phyloP scores from a whole-genome alignment of 1,140 invertebrate genomes.

The Drosophila ironensis region DNA sequence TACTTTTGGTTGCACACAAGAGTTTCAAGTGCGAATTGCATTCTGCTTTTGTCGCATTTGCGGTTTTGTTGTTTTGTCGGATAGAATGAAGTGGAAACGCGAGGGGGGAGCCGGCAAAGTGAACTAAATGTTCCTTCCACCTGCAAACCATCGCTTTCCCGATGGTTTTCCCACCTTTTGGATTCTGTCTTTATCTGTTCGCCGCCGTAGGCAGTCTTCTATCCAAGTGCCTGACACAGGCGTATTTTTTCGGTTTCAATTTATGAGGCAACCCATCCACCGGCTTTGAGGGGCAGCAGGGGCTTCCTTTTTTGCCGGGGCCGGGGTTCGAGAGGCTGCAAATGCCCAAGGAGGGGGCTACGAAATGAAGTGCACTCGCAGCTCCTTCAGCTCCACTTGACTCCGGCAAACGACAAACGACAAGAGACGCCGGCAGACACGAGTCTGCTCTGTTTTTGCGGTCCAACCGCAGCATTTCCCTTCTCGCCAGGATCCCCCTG shows the following conservation, averaged over 20 bases:
- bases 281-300: neutral
- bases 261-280: conserved; percentile 60
- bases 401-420: conserved; percentile 51
- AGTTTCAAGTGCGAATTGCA: conserved; percentile 79
- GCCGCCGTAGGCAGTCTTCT: conserved; percentile 54
- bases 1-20: conserved; percentile 17
- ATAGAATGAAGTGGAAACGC: conserved; percentile 2
- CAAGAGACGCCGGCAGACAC: conserved; percentile 21
- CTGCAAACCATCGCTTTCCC: neutral
- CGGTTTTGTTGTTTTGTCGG: conserved; percentile 57
- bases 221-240: conserved; percentile 34
- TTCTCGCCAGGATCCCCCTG: neutral
- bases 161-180: neutral
- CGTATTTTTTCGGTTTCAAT: conserved; percentile 69
- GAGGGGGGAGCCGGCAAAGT: conserved; percentile 30
- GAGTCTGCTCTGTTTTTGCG: conserved; percentile 58
- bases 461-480: conserved; percentile 27
- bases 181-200: conserved; percentile 34
- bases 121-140: conserved; percentile 38
- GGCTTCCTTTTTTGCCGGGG: neutral
- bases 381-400: conserved; percentile 49
- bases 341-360: conserved; percentile 3
- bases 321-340: conserved; percentile 8
- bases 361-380: conserved; percentile 74
- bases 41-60: conserved; percentile 79